Conservation (phyloP, 2,888 invertebrate genomes). For the Halictus quadricinctus region DNA sequence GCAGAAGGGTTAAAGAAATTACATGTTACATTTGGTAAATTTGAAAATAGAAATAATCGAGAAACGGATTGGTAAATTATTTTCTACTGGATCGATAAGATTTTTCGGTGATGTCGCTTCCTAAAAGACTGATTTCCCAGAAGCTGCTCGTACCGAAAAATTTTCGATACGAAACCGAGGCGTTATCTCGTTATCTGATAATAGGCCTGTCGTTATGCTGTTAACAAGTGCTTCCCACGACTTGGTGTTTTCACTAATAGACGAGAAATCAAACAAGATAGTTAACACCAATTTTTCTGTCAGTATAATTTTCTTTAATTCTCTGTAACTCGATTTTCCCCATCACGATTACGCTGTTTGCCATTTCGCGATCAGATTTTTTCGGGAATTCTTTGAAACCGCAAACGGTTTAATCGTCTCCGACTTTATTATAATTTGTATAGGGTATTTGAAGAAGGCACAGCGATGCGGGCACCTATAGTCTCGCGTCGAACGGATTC, state of each 20-base stretch:
- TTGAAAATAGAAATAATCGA: not conserved
- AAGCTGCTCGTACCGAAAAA: not conserved
- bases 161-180: constrained; percentile 30
- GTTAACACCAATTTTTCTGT: not conserved
- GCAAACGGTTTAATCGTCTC: not conserved
- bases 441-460: not conserved
- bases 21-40: not conserved
- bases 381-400: not conserved
- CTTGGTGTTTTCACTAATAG: not conserved
- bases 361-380: not conserved
- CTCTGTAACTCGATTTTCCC: not conserved
- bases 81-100: not conserved
- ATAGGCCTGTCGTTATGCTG: not conserved
- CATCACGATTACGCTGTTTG: not conserved
- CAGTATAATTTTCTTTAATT: not conserved
- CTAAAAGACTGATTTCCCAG: not conserved
- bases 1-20: not conserved
- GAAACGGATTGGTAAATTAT: not conserved
- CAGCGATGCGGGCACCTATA: not conserved
- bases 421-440: not conserved
- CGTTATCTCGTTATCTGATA: constrained; percentile 39
- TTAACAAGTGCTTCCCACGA: constrained; percentile 15
- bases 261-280: not conserved
- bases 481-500: not conserved
- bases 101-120: not conserved